Conservation (phyloP, 2,888 invertebrate species). For the Phlogophora meticulosa region DNA sequence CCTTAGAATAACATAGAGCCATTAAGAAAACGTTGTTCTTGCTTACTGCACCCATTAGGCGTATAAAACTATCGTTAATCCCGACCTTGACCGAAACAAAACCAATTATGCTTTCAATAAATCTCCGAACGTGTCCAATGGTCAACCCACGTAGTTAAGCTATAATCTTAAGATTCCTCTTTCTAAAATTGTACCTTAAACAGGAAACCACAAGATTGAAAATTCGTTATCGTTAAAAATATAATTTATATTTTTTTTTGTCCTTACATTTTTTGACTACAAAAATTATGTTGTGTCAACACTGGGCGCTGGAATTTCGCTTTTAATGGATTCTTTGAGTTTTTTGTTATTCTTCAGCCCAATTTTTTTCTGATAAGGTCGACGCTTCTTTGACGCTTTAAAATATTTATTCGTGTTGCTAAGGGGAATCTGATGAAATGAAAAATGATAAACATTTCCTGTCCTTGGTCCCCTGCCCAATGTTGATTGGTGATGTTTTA, state of each 20-base stretch:
- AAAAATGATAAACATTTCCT: constrained; percentile 45
- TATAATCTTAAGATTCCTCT: constrained; percentile 35
- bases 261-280: constrained; percentile 59
- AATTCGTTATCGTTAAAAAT: constrained; percentile 36
- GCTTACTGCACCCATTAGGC: constrained; percentile 81
- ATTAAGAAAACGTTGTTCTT: constrained; percentile 76
- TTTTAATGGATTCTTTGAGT: constrained; percentile 49
- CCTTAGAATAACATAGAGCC: constrained; percentile 68
- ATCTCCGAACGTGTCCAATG: constrained; percentile 78
- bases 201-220: constrained; percentile 37
- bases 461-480: neutral
- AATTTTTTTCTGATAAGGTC: constrained; percentile 39
- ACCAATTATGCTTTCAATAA: constrained; percentile 86
- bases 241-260: constrained; percentile 66
- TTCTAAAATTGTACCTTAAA: constrained; percentile 57
- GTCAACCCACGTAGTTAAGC: constrained; percentile 71
- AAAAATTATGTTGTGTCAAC: constrained; percentile 67
- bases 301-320: constrained; percentile 50
- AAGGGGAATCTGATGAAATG: constrained; percentile 34
- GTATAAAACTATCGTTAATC: constrained; percentile 84
- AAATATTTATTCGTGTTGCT: constrained; percentile 42
- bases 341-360: constrained; percentile 44
- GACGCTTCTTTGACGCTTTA: constrained; percentile 28
- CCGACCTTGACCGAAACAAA: constrained; percentile 85
- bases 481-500: constrained; percentile 43